Evolutionary conservation across 2,797 vertebrate species (phyloP).

Genomic region (Stomatorhinus walkeri): DNA sequence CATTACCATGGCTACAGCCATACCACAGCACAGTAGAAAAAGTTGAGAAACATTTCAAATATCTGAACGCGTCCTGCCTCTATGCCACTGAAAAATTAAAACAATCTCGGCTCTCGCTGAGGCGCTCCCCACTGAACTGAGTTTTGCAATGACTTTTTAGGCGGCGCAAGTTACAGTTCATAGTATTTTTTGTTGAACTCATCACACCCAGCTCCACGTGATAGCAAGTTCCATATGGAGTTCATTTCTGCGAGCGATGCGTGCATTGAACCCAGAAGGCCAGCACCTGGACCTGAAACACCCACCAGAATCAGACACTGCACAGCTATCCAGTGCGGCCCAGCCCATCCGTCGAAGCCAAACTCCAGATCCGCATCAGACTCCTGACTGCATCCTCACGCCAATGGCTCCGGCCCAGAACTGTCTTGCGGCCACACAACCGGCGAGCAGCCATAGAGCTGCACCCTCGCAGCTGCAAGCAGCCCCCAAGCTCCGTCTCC

Average conservation of each 20-base stretch:
- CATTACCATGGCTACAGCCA: neutral
- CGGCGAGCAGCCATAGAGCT: neutral
- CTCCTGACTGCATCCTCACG: constrained; percentile 21
- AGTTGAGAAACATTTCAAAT: neutral
- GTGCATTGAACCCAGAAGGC: neutral
- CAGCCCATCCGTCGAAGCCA: constrained; percentile 16
- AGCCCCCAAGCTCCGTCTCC: too few relatives aligned
- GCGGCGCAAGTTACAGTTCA: neutral
- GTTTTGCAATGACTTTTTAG: neutral
- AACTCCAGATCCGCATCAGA: constrained; percentile 10
- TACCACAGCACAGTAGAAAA: neutral
- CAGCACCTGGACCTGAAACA: constrained; percentile 18
- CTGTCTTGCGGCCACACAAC: neutral
- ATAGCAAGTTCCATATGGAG: constrained; percentile 36
- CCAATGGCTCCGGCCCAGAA: neutral
- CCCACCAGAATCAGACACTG: constrained; percentile 31
- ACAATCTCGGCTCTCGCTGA: neutral
- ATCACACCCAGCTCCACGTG: constrained; percentile 5
- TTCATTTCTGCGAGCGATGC: constrained; percentile 23
- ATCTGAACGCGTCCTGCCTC: neutral
- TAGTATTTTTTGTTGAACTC: neutral
- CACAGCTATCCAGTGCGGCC: neutral
- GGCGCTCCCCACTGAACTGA: neutral
- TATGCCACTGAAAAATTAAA: neutral
- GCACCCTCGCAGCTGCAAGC: neutral